These are phyloP conservation scores for Hipposideros armiger DNA, from an alignment of 2,113 vertebrate genomes.

Conservation along the genomic window DNA sequence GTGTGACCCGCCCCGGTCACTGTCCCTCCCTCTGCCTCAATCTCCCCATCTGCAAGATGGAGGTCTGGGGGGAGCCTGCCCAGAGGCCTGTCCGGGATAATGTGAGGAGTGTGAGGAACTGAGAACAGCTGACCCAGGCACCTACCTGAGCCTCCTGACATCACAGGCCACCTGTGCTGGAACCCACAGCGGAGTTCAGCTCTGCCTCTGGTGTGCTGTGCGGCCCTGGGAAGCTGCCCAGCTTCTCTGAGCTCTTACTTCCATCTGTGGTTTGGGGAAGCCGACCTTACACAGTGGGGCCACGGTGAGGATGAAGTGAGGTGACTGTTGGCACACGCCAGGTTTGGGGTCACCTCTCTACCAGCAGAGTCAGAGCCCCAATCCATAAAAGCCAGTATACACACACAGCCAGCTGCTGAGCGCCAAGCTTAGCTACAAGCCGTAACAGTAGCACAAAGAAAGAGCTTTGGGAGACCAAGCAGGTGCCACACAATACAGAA, in stretches of 20 bases:
- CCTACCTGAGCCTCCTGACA: background rate
- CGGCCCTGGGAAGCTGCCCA: background rate
- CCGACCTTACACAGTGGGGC: rapidly evolving
- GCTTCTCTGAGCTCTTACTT: background rate
- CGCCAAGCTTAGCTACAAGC: background rate
- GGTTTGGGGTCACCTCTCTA: background rate
- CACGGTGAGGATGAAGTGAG: background rate
- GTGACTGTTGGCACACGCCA: rapidly evolving
- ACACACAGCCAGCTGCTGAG: background rate
- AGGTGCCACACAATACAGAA: rapidly evolving
- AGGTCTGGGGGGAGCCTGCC: background rate
- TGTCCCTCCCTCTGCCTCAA: background rate
- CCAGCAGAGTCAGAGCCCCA: background rate
- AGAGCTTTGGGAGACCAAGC: background rate
- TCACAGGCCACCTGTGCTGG: background rate
- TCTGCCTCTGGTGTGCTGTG: background rate
- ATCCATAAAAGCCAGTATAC: background rate
- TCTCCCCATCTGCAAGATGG: background rate
- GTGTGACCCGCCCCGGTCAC: background rate
- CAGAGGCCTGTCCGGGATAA: background rate
- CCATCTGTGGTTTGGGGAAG: background rate
- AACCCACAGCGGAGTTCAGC: rapidly evolving
- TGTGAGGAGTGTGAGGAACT: rapidly evolving
- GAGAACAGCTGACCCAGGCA: background rate
- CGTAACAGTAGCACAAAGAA: too few relatives aligned